Evolutionary conservation across 2,888 invertebrate genomes (phyloP).

Genomic region (Schizaphis graminum): DNA sequence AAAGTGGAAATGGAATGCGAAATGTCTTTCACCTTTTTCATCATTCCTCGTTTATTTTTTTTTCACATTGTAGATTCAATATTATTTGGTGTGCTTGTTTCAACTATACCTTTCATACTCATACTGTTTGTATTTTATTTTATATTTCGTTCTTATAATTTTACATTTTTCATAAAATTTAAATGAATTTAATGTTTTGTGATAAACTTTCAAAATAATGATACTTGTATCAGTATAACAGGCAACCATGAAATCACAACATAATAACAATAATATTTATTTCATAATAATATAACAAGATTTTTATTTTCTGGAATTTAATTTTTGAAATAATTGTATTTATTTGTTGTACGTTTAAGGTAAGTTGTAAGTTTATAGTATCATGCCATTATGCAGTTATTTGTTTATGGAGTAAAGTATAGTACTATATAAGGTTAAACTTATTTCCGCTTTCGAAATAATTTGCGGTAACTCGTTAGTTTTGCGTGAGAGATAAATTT

Average conservation of each 20-base stretch:
- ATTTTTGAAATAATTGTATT: neutral
- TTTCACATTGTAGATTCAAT: constrained; percentile 33
- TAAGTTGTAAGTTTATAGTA: neutral
- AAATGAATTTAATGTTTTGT: neutral
- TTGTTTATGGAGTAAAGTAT: neutral
- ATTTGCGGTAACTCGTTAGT: neutral
- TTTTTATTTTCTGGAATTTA: neutral
- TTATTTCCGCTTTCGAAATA: constrained; percentile 18
- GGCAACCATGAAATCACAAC: neutral
- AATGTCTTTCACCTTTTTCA: constrained; percentile 6
- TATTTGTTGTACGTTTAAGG: neutral
- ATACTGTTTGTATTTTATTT: neutral
- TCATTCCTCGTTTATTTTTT: constrained; percentile 3
- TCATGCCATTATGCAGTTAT: neutral
- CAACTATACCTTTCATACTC: neutral
- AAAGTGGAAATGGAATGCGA: constrained; percentile 29
- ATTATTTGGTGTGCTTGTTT: constrained; percentile 11
- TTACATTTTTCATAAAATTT: neutral
- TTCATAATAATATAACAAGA: neutral
- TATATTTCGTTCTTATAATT: neutral
- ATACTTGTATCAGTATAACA: neutral
- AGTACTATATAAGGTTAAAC: neutral
- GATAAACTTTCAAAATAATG: neutral
- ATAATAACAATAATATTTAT: neutral
- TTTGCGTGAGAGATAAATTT: neutral